Conservation (phyloP, 2,113 vertebrate genomes). For the Strix uralensis region DNA sequence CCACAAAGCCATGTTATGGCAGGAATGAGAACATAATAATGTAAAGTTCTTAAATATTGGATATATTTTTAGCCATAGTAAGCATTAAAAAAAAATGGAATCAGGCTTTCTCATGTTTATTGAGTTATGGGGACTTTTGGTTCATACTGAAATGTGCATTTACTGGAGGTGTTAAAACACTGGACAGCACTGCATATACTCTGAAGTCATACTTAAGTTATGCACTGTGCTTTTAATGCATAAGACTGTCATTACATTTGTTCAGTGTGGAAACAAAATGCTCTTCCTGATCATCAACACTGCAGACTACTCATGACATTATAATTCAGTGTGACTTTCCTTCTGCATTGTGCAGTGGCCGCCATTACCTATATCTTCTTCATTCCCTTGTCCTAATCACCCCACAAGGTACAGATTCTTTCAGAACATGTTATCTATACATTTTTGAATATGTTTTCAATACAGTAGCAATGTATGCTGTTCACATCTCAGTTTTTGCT, state of each 20-base stretch:
- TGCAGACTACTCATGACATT: background rate
- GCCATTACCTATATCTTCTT: background rate
- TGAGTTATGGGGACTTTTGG: background rate
- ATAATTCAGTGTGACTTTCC: background rate
- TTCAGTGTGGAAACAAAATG: background rate
- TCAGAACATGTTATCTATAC: background rate
- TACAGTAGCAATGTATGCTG: background rate
- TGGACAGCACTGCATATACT: background rate
- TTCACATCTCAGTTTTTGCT: background rate
- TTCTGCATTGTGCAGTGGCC: background rate
- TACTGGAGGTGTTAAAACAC: background rate
- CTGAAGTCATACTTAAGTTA: background rate
- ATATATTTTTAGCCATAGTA: background rate
- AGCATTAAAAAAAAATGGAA: background rate
- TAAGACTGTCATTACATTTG: background rate
- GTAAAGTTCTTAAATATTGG: background rate
- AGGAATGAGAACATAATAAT: background rate
- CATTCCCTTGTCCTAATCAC: background rate
- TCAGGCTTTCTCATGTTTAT: background rate
- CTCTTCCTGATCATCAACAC: background rate
- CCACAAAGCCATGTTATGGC: background rate
- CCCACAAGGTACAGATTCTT: background rate
- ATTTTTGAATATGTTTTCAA: background rate
- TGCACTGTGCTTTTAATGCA: background rate
- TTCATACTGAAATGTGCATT: background rate